phyloP scores from a whole-genome alignment of 2,888 invertebrate genomes.

The Heteromurus nitidus region DNA sequence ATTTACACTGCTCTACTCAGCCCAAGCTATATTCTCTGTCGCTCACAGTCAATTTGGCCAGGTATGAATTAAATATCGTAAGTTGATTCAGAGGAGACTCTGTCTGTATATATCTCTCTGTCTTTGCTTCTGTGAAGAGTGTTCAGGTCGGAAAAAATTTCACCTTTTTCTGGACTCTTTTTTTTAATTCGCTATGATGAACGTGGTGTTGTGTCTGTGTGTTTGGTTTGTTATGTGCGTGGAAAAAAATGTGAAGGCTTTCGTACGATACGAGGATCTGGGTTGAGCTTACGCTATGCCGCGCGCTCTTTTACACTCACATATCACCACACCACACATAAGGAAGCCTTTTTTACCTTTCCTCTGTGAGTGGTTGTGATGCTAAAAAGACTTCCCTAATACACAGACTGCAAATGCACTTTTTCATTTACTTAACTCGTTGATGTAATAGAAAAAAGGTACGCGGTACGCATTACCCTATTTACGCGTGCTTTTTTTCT shows the following conservation, averaged over 20 bases:
- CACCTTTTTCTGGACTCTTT: constrained; percentile 54
- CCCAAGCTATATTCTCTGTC: constrained; percentile 26
- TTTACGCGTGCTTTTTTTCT: constrained; percentile 25
- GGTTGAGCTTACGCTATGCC: constrained; percentile 4
- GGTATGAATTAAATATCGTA: constrained; percentile 30
- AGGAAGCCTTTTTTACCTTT: constrained; percentile 13
- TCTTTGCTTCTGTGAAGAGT: constrained; percentile 35
- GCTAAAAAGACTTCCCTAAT: constrained; percentile 23
- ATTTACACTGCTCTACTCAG: constrained; percentile 34
- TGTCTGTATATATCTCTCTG: background rate
- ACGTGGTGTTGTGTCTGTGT: too few relatives aligned
- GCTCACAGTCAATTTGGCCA: constrained; percentile 37
- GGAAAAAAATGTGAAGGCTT: constrained; percentile 9
- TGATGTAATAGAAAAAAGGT: background rate
- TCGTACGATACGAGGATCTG: background rate
- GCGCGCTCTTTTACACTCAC: too few relatives aligned
- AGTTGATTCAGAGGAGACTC: background rate
- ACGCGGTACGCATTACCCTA: background rate
- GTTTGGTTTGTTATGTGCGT: too few relatives aligned
- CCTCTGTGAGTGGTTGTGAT: background rate
- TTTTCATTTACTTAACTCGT: constrained; percentile 21
- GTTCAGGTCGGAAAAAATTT: constrained; percentile 53
- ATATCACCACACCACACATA: too few relatives aligned
- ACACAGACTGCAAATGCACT: constrained; percentile 42
- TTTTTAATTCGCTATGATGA: constrained; percentile 29